Evolutionary conservation across 2,888 invertebrate genomes (phyloP).

Genomic region (Pteria penguin): DNA sequence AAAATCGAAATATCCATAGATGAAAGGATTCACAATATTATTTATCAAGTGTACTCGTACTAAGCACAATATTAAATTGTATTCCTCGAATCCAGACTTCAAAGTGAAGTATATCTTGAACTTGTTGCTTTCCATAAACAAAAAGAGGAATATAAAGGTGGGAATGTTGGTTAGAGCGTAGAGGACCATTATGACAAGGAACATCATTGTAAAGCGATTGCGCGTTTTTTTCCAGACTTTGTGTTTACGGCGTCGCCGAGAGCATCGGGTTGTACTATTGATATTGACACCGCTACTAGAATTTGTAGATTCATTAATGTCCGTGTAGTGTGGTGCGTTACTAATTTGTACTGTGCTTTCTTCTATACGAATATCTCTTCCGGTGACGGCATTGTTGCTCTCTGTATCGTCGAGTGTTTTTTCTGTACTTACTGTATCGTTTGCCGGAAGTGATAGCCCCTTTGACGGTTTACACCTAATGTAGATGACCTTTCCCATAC

Average conservation of each 20-base stretch:
- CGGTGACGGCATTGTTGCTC: not conserved
- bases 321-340: not conserved
- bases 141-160: conserved; percentile 20
- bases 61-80: conserved; percentile 10
- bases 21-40: conserved; percentile 16
- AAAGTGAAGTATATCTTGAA: conserved; percentile 15
- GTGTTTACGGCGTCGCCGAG: not conserved
- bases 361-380: not conserved
- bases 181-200: conserved; percentile 12
- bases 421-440: not conserved
- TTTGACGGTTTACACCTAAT: conserved; percentile 1
- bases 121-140: conserved; percentile 2
- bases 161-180: conserved; percentile 19
- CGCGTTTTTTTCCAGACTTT: conserved; percentile 6
- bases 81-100: not conserved
- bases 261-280: not conserved
- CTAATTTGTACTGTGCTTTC: not conserved
- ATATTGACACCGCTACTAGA: not conserved
- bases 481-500: conserved; percentile 5
- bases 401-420: not conserved
- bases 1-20: conserved; percentile 23
- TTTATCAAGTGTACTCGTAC: conserved; percentile 16
- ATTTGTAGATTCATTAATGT: not conserved
- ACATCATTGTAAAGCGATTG: conserved; percentile 22
- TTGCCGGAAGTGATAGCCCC: not conserved